Base-by-base conservation (phyloP, 2,797 vertebrate species). In the Poeciliopsis paucimaculata region DNA sequence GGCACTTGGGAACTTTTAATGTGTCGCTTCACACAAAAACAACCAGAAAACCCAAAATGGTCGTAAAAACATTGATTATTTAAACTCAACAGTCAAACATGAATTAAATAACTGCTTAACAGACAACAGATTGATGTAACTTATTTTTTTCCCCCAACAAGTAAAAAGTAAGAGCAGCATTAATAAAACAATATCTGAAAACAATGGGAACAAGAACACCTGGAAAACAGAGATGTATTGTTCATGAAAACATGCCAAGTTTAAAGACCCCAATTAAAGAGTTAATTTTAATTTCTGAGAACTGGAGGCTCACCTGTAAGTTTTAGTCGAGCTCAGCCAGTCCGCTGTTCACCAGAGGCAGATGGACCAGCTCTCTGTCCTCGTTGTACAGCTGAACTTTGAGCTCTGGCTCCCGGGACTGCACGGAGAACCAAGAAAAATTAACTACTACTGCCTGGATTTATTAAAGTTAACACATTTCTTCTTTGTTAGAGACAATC, bases 341-440 rank as follows among this genome's bases (percentile, higher is more conserved):
- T 62, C 97, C 97, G 77, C 94, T 93, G 88, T 90, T 91, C 87
- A 99, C 87, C 84, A 99, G 94, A 41, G 96, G 94, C 88, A 94
- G 91, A 36, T 98, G 96, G 72, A 98, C 89, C 31, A 95, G 86
- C 16, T 84, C 87, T 66, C 93, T 90, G 0, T 95, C 85, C 47
- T 95, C 90, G 26, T 96, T 92, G 88, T 96, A 97, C 79, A 99
- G 93, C 36, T 90, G 91, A 86, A 98, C 94, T 0, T 88, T 95
- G 70, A 95, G 87, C 76, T 97, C 95, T 20, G 97, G 96, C 76
- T 93, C 87, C 0, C 7, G 76, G 0, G 83, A 77, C 96, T 96
- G 77, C 57, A 80, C 62, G 79, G 5, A 43, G 20, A 66, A 66
- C 8, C 31, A 11, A 34, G 45, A 46, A 12, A 43, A 2, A 31